phyloP scores from a whole-genome alignment of 2,888 invertebrate species.

The Nebria brevicollis region DNA sequence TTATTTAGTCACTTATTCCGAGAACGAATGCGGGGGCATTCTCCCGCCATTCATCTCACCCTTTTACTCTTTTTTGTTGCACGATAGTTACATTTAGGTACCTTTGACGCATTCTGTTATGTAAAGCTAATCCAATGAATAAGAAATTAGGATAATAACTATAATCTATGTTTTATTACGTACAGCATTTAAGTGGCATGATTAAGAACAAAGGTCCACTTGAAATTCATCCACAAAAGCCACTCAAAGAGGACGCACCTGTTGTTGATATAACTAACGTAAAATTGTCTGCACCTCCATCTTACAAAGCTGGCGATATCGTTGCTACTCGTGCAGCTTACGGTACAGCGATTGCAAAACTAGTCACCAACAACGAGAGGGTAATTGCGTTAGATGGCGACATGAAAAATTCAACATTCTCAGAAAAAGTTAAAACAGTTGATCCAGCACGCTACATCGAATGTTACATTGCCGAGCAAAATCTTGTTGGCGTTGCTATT shows the following conservation, averaged over 20 bases:
- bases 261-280: slow-evolving; percentile 78
- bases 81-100: no score
- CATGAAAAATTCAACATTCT: slow-evolving; percentile 98
- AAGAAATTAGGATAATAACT: slow-evolving; percentile 9
- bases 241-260: slow-evolving; percentile 75
- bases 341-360: slow-evolving; percentile 92
- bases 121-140: slow-evolving; percentile 2
- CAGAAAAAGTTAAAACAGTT: slow-evolving; percentile 87
- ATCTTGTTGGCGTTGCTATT: slow-evolving; percentile 94
- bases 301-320: slow-evolving; percentile 79
- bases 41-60: no score
- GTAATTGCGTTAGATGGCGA: slow-evolving; percentile 97
- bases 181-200: slow-evolving; percentile 71
- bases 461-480: slow-evolving; percentile 99
- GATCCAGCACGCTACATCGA: slow-evolving; percentile 86
- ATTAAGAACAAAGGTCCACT: slow-evolving; percentile 76
- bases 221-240: slow-evolving; percentile 71
- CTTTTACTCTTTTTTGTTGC: no score
- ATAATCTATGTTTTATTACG: slow-evolving; percentile 36
- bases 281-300: slow-evolving; percentile 81
- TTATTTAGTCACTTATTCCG: no score
- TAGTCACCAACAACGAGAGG: slow-evolving; percentile 77
- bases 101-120: no score
- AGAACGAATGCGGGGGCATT: no score
- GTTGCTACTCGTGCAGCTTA: slow-evolving; percentile 95